Conservation (phyloP, 2,888 invertebrate species). For the Erebia epiphron region DNA sequence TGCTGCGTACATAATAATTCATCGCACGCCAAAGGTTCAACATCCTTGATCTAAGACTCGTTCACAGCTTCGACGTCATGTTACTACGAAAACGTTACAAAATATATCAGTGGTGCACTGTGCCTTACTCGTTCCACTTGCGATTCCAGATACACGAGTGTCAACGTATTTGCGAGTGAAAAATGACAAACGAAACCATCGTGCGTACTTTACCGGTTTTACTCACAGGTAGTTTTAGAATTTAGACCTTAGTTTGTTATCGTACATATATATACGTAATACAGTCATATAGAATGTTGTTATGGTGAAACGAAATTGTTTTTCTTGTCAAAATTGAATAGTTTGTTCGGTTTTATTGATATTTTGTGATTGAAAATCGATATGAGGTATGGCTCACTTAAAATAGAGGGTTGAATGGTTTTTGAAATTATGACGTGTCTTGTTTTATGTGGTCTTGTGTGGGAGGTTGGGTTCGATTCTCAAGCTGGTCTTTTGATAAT, state of each 20-base stretch:
- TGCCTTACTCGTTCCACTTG: slow-evolving; percentile 4
- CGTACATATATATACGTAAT: no score
- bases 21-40: slow-evolving; percentile 24
- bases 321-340: no score
- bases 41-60: slow-evolving; percentile 12
- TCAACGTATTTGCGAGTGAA: slow-evolving; percentile 13
- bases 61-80: neutral
- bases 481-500: no score
- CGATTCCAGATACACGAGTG: slow-evolving; percentile 21
- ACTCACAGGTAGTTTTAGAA: slow-evolving; percentile 52
- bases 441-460: no score
- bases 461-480: no score
- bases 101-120: neutral
- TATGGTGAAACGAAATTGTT: no score
- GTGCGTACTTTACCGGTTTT: slow-evolving; percentile 50
- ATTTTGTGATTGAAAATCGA: no score
- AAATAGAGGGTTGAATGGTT: no score
- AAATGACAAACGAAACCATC: slow-evolving; percentile 46
- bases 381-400: no score
- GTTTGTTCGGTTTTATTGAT: no score
- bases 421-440: no score
- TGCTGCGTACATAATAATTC: slow-evolving; percentile 16
- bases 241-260: slow-evolving; percentile 4
- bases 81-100: neutral
- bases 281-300: no score